Evolutionary conservation across 2,888 invertebrate species (phyloP).

Genomic region (Esperia sulphurella): DNA sequence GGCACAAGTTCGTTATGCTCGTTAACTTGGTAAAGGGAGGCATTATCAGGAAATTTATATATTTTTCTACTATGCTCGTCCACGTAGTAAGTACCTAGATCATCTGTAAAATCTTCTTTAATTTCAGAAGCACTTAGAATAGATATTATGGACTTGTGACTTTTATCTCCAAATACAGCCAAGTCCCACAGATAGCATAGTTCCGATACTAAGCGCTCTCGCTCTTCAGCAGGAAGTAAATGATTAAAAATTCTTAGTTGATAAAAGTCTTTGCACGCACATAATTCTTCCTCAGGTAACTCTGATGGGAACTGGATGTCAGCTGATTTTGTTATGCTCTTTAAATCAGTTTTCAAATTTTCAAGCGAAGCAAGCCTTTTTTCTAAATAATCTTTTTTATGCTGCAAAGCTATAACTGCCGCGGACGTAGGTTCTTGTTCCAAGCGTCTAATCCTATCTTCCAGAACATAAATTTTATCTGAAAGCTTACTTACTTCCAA

Average conservation of each 20-base stretch:
- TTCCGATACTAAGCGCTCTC: constrained; percentile 60
- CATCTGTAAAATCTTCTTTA: constrained; percentile 62
- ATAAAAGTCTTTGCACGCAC: constrained; percentile 59
- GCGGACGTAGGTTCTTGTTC: constrained; percentile 46
- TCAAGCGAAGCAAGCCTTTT: constrained; percentile 47
- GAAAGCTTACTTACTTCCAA: constrained; percentile 58
- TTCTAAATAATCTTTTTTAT: constrained; percentile 57
- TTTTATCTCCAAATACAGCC: constrained; percentile 53
- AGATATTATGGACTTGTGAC: constrained; percentile 57
- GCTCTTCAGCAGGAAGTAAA: constrained; percentile 44
- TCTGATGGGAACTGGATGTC: constrained; percentile 29
- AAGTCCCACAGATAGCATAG: constrained; percentile 61
- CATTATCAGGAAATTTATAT: constrained; percentile 50
- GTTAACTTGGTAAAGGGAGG: constrained; percentile 54
- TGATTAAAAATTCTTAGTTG: constrained; percentile 66
- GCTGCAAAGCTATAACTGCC: constrained; percentile 48
- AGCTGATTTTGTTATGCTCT: constrained; percentile 32
- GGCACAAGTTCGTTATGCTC: constrained; percentile 57
- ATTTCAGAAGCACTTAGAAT: constrained; percentile 58
- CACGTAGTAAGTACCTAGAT: constrained; percentile 55
- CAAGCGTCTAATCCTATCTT: constrained; percentile 50
- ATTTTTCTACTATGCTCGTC: constrained; percentile 65
- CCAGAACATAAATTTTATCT: constrained; percentile 51
- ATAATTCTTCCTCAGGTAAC: constrained; percentile 37
- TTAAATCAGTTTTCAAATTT: constrained; percentile 49